Percentiles rank a stretch among this genome's conserved stretches.
Evolutionary conservation across 1,140 invertebrate genomes (phyloP).

Genomic region (Drosophila repleta): DNA sequence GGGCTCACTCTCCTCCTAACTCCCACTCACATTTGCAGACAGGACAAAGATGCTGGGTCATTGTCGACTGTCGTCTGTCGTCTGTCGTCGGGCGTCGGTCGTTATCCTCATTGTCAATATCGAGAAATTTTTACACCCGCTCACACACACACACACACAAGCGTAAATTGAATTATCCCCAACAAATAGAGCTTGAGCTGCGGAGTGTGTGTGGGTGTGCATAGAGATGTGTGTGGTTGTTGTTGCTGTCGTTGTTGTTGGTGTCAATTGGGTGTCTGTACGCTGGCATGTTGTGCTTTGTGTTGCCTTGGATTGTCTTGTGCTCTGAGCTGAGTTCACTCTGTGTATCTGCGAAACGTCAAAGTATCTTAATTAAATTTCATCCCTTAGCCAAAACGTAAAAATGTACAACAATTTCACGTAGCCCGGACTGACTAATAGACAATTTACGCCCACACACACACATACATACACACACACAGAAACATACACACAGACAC

Average conservation of each 20-base stretch:
- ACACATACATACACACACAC: conserved; percentile 21
- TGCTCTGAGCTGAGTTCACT: conserved; percentile 41
- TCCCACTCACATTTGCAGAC: background rate
- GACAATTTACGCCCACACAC: conserved; percentile 77
- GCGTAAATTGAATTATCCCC: conserved; percentile 76
- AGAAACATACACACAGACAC: conserved; percentile 46
- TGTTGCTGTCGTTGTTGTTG: conserved; percentile 28
- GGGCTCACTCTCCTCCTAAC: conserved; percentile 9
- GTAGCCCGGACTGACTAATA: conserved; percentile 73
- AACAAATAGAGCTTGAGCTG: conserved; percentile 53
- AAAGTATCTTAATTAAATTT: conserved; percentile 83
- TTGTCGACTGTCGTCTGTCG: conserved; percentile 36
- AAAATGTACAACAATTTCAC: conserved; percentile 81
- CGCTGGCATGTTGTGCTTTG: conserved; percentile 41
- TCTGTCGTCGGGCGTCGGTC: conserved; percentile 53
- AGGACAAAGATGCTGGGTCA: conserved; percentile 40
- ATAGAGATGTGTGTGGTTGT: background rate
- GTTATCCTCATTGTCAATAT: conserved; percentile 64
- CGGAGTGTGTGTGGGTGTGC: conserved; percentile 13
- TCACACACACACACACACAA: conserved; percentile 31
- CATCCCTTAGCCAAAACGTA: conserved; percentile 79
- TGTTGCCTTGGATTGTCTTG: conserved; percentile 43
- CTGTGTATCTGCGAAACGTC: conserved; percentile 76
- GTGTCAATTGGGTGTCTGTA: conserved; percentile 44
- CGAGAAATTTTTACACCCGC: conserved; percentile 61